Base-by-base conservation (phyloP, 2,888 invertebrate species). In the Galeruca laticollis region DNA sequence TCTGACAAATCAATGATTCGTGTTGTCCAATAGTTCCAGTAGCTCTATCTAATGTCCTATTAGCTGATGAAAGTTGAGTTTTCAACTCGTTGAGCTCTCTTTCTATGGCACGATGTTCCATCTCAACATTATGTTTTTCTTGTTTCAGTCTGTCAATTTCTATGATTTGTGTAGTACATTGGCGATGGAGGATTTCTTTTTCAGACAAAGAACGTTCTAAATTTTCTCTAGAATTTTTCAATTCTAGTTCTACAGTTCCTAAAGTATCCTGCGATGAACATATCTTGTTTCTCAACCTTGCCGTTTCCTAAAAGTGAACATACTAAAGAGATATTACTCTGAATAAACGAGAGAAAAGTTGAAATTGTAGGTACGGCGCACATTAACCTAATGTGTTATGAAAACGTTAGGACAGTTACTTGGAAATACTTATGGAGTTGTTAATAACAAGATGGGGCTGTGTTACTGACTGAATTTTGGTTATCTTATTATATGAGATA, bases 71-170 rank as follows among this genome's bases (percentile, higher is more conserved):
- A 62, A 92, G 82, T 78, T 93, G 92, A 68, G 93, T 92, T 78
- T 91, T 88, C 70, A 85, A 83, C 75, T 93, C 92, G 68, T 88
- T 89, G 70, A 93, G 83, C 80, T 95, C 94, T 62, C 93, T 87
- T 79, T 95, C 94, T 0, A 90, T 85, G 0, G 93, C 90, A 70
- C 94, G 64, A 79, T 91, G 90, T 75, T 92, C 91, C 79, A 93
- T 91, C 72, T 92, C 88, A 52, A 93, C 86, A 13, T 92, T 88
- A 77, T 95, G 94, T 76, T 94, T 92, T 76, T 94, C 94, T 85
- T 93, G 93, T 73, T 92, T 89, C 35, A 92, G 86, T 65, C 93
- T 89, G 73, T 93, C 92, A 26, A 92, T 85, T 77, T 94, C 94
- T 54, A 93, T 83, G 51, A 92, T 86, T 76, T 94, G 93, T 6